Evolutionary conservation across 2,888 invertebrate genomes (phyloP), one percentile per base, ranked within the genome.

Genomic region (Apodemia duryi): DNA sequence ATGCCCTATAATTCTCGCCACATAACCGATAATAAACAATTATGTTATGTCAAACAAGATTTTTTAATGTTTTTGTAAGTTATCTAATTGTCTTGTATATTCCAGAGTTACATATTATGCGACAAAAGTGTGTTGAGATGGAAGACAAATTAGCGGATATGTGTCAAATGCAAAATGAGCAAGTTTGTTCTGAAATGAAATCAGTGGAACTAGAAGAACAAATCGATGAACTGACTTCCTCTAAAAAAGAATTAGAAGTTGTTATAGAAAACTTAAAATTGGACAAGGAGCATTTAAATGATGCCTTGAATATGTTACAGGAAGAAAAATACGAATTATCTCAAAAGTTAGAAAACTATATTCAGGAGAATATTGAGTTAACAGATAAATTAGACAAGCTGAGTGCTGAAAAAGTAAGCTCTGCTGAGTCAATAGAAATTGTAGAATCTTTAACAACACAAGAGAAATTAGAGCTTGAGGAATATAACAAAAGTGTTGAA

Each of bases 171-270:
- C 94, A 95, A 82, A 94, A 92, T 83, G 93, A 93, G 65, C 94
- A 95, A 77, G 96, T 97, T n/a, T 94, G 94, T 38, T 94, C 95
- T 1, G 96, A 97, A 89, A 95, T 97, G 78, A 95, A 94, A 73
- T 94, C 95, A 7, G 95, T 96, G 51, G 95, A 96, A 75, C 83
- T 96, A 68, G 97, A 97, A 82, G 97, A 97, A 81, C 94, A 96
- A 80, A 85, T 96, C 62, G 95, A 94, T 75, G 84, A 91, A 66
- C 76, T 94, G 4, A 86, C 88, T 70, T 85, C 85, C 46, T 88
- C 92, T 68, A 93, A 92, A 72, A 86, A 86, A 71, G 86, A 89
- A 72, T 73, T 94, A 41, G 83, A 89, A 75, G 79, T 87, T 63
- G 88, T 93, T 65, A 86, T 93, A 66, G 87, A 92, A 65, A 84